Percentiles rank a stretch among this genome's conserved stretches.
Conservation (phyloP, 1,140 invertebrate genomes). For the Diuraphis noxia region DNA sequence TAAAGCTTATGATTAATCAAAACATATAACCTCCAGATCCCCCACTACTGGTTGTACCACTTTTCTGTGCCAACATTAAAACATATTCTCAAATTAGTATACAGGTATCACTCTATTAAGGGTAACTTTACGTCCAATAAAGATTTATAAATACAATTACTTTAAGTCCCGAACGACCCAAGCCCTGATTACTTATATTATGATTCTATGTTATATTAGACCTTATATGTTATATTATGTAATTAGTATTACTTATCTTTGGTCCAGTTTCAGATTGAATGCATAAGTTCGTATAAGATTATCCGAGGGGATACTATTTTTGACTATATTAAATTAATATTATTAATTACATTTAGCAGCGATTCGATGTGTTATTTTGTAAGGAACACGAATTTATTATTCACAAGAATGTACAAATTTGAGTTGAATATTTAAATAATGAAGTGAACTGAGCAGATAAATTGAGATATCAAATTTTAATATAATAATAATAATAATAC, state of each 20-base stretch:
- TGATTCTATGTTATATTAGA: no score
- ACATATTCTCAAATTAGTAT: neutral
- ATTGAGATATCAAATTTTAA: neutral
- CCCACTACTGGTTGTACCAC: neutral
- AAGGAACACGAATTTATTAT: neutral
- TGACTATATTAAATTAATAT: no score
- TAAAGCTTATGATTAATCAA: neutral
- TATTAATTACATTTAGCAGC: neutral
- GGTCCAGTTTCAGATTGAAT: neutral
- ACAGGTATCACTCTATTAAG: neutral
- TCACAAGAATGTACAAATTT: neutral
- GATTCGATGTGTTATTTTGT: neutral
- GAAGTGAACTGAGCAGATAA: neutral
- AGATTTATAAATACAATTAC: neutral
- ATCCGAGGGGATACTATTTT: neutral
- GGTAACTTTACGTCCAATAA: neutral
- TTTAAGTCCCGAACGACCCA: neutral
- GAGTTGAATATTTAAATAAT: neutral
- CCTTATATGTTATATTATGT: neutral
- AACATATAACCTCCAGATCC: neutral
- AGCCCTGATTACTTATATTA: neutral
- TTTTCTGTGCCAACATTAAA: neutral
- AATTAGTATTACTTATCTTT: neutral
- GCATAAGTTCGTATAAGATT: no score
- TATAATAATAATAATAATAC: neutral